phyloP scores from a whole-genome alignment of 2,888 invertebrate genomes.

The Flabesymbios commensalis region DNA sequence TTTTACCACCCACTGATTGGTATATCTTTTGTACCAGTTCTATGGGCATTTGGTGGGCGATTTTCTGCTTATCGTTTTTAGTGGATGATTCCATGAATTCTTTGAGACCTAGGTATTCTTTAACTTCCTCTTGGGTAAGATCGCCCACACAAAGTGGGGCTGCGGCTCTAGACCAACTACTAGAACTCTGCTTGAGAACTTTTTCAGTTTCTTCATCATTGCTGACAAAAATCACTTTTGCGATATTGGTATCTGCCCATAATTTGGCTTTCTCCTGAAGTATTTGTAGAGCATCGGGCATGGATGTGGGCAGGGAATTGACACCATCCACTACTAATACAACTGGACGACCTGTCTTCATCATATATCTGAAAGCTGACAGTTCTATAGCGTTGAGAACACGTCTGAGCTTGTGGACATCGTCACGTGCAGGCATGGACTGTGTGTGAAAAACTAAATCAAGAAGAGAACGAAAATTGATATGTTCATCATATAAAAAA shows the following conservation, averaged over 20 bases:
- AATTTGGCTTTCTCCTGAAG: conserved; percentile 38
- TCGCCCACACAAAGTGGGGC: conserved; percentile 27
- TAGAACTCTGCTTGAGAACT: conserved; percentile 20
- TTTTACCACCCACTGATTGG: conserved; percentile 27
- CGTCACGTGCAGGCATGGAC: conserved; percentile 26
- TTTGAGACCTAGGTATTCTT: conserved; percentile 13
- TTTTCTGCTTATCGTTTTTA: neutral
- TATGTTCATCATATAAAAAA: conserved; percentile 36
- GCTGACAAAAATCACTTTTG: conserved; percentile 33
- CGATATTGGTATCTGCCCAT: conserved; percentile 38
- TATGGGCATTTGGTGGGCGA: conserved; percentile 1
- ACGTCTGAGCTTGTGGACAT: conserved; percentile 19
- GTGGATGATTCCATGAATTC: conserved; percentile 8
- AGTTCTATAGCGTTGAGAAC: conserved; percentile 34
- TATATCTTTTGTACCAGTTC: conserved; percentile 20
- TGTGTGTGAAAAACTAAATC: conserved; percentile 30
- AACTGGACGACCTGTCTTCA: conserved; percentile 16
- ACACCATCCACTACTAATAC: conserved; percentile 36
- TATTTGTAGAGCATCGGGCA: conserved; percentile 22
- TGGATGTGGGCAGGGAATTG: conserved; percentile 9
- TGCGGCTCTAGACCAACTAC: conserved; percentile 33
- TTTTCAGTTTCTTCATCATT: conserved; percentile 25
- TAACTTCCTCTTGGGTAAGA: conserved; percentile 19
- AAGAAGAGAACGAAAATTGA: conserved; percentile 31
- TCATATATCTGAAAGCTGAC: conserved; percentile 24